Percentiles rank a stretch among this genome's conserved stretches.
Evolutionary conservation across 2,888 invertebrate genomes (phyloP).

Genomic region (Myopa testacea): DNA sequence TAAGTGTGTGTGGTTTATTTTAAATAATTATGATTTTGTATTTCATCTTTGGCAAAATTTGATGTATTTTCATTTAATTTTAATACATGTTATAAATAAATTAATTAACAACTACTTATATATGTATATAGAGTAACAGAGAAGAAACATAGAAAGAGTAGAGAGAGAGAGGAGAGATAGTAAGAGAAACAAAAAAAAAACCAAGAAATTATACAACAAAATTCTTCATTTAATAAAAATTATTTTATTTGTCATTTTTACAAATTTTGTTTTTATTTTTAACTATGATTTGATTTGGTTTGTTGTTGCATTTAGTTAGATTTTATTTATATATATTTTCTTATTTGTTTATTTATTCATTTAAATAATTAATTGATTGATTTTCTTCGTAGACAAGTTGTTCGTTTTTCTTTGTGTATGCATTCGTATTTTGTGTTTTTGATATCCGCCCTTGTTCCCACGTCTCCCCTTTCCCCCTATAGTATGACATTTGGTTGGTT

Average conservation of each 20-base stretch:
- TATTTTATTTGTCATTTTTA: conserved; percentile 36
- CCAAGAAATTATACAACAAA: conserved; percentile 27
- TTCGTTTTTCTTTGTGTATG: conserved; percentile 4
- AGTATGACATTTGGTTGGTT: not conserved
- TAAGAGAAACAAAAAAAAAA: not conserved
- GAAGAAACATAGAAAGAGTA: no score
- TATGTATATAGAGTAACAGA: conserved; percentile 8
- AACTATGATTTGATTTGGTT: conserved; percentile 29
- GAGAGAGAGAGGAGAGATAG: no score
- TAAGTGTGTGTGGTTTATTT: conserved; percentile 13
- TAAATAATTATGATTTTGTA: conserved; percentile 15
- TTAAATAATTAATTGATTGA: conserved; percentile 8
- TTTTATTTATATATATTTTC: conserved; percentile 3
- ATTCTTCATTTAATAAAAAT: conserved; percentile 37
- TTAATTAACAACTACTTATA: conserved; percentile 24
- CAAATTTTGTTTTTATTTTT: conserved; percentile 27
- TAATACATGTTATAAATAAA: not conserved
- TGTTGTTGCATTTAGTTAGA: conserved; percentile 24
- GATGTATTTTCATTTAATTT: conserved; percentile 29
- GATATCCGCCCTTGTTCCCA: not conserved
- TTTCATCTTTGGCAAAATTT: conserved; percentile 27
- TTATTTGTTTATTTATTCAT: conserved; percentile 31
- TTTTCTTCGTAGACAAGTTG: conserved; percentile 4
- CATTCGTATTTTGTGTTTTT: not conserved
- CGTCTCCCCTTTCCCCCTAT: not conserved